Evolutionary conservation across 2,888 invertebrate species (phyloP).

Genomic region (Molanna angustata): DNA sequence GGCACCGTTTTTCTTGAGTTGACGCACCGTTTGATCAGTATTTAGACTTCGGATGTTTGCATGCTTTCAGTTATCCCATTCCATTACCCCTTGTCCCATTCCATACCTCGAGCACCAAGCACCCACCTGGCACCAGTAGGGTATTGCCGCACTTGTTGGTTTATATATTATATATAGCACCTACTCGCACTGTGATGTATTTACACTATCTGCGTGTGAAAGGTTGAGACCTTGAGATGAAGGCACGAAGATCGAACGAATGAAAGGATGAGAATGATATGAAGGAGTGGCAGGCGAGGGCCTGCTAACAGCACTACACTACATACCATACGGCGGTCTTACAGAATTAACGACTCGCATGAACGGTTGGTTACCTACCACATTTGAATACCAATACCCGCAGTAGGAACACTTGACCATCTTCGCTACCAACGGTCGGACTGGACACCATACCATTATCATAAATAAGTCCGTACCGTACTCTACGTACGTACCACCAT

Average conservation of each 20-base stretch:
- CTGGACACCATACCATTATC: conserved; percentile 47
- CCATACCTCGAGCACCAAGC: conserved; percentile 13
- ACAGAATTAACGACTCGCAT: conserved; percentile 17
- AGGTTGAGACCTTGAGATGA: conserved; percentile 3
- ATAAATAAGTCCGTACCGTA: conserved; percentile 50
- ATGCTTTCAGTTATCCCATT: conserved; percentile 48
- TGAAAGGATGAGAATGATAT: too few relatives aligned
- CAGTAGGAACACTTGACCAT: conserved; percentile 27
- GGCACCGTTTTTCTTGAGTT: conserved; percentile 57
- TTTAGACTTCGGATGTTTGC: conserved; percentile 53
- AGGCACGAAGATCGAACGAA: conserved; percentile 5
- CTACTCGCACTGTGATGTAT: conserved; percentile 25
- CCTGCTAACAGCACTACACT: conserved; percentile 12
- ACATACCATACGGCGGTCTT: conserved; percentile 24
- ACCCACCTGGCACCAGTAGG: conserved; percentile 47
- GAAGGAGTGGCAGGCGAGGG: conserved; percentile 42
- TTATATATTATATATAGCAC: conserved; percentile 29
- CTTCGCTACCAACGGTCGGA: conserved; percentile 34
- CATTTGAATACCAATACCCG: conserved; percentile 73
- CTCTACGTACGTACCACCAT: conserved; percentile 29
- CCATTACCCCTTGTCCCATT: conserved; percentile 40
- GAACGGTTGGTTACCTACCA: conserved; percentile 43
- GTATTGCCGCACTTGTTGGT: conserved; percentile 37
- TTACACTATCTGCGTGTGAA: conserved; percentile 20
- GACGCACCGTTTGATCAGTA: conserved; percentile 57